Conservation (phyloP, 2,888 invertebrate species). For the Drosophila siamana region DNA sequence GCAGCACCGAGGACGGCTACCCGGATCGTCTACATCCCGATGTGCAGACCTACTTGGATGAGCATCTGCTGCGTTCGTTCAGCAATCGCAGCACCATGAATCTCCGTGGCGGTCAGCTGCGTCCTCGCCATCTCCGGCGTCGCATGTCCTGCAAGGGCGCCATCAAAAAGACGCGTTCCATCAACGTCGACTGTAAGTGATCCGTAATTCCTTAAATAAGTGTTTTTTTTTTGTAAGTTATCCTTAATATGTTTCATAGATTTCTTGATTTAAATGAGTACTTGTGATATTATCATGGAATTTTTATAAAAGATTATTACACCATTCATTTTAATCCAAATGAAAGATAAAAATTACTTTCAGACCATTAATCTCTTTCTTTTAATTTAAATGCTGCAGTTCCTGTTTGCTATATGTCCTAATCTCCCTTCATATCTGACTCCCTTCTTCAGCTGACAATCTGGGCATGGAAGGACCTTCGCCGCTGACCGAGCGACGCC, state of each 20-base stretch:
- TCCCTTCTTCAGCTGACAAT: conserved; percentile 89
- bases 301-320: too few relatives aligned
- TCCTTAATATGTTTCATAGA: too few relatives aligned
- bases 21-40: conserved; percentile 93
- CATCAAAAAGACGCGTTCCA: conserved; percentile 96
- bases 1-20: conserved; percentile 96
- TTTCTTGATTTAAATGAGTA: too few relatives aligned
- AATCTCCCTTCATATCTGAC: background rate
- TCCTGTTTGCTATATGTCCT: background rate
- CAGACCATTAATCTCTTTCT: too few relatives aligned
- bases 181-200: conserved; percentile 94
- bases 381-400: too few relatives aligned
- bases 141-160: conserved; percentile 96
- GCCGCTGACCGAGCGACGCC: conserved; percentile 86
- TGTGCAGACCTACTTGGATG: conserved; percentile 94
- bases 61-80: conserved; percentile 92
- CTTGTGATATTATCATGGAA: too few relatives aligned
- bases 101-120: conserved; percentile 86
- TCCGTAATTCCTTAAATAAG: too few relatives aligned
- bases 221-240: too few relatives aligned
- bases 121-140: conserved; percentile 88
- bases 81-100: conserved; percentile 90
- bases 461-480: conserved; percentile 91
- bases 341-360: too few relatives aligned
- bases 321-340: too few relatives aligned